Evolutionary conservation across 1,140 invertebrate genomes (phyloP).

Genomic region (Dufourea novaeangliae): DNA sequence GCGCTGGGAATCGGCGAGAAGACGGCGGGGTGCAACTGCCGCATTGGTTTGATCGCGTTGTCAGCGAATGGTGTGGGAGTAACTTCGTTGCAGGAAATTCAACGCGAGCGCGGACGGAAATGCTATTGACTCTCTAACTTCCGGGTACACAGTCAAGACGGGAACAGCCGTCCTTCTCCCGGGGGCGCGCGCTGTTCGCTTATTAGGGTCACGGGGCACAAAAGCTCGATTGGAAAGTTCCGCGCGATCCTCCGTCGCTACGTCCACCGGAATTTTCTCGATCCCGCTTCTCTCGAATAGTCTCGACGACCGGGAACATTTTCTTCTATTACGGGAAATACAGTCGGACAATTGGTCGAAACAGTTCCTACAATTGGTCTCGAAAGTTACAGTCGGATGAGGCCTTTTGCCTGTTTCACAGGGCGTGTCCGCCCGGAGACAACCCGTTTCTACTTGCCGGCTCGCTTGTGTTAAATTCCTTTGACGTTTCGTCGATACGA

Average conservation of each 20-base stretch:
- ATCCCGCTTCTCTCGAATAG: background rate
- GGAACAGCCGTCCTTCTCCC: conserved; percentile 18
- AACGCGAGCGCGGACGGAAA: conserved; percentile 1
- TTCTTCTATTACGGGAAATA: no score
- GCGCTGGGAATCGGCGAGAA: background rate
- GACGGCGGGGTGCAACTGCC: conserved; percentile 26
- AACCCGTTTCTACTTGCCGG: no score
- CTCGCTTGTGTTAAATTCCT: no score
- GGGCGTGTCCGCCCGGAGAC: no score
- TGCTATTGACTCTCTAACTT: conserved; percentile 41
- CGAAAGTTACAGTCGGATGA: background rate
- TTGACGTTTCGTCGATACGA: no score
- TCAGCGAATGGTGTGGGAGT: background rate
- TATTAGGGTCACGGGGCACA: conserved; percentile 35
- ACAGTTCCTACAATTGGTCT: background rate
- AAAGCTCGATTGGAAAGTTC: conserved; percentile 39
- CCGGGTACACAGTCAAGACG: conserved; percentile 2
- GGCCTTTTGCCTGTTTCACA: background rate
- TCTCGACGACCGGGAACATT: background rate
- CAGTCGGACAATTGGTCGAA: background rate
- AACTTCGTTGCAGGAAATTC: conserved; percentile 18
- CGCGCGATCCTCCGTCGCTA: background rate
- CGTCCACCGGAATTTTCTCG: conserved; percentile 14
- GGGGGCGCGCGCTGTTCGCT: background rate
- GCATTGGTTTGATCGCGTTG: conserved; percentile 21